phyloP scores from a whole-genome alignment of 2,797 vertebrate species.

The Trachops cirrhosus region DNA sequence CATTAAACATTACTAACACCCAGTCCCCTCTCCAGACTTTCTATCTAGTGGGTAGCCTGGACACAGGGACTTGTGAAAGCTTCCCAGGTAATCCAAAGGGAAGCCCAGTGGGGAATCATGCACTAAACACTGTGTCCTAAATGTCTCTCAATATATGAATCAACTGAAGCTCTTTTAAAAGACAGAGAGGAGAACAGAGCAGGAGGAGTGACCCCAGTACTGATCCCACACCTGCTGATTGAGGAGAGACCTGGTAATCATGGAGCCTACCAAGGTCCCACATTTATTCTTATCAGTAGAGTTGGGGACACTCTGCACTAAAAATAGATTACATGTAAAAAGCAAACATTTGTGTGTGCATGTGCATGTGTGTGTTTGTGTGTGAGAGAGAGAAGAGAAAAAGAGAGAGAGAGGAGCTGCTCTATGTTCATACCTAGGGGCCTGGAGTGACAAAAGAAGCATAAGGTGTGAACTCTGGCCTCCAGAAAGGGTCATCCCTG shows the following conservation, averaged over 20 bases:
- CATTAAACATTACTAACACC: not conserved
- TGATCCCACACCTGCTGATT: not conserved
- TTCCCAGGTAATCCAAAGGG: not conserved
- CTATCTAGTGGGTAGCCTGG: not conserved
- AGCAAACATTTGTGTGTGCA: not conserved
- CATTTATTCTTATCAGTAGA: not conserved
- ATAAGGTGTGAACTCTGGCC: not conserved
- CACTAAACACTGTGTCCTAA: not conserved
- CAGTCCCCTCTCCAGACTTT: not conserved
- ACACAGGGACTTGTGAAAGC: not conserved
- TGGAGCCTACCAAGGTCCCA: not conserved
- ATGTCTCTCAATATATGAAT: not conserved
- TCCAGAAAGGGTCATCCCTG: not conserved
- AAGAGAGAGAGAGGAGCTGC: not conserved
- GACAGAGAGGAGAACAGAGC: too few species aligned
- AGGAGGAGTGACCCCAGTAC: rapidly evolving
- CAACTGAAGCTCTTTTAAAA: not conserved
- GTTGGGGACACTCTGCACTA: not conserved
- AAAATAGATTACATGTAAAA: not conserved
- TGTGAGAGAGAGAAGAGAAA: not conserved
- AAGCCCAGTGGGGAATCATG: not conserved
- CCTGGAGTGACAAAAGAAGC: not conserved
- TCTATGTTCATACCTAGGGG: not conserved
- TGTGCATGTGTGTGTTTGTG: not conserved
- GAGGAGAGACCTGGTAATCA: not conserved